Percentiles rank a stretch among this genome's conserved stretches.
Conservation (phyloP, 2,113 vertebrate genomes). For the Oreochromis spilurus region DNA sequence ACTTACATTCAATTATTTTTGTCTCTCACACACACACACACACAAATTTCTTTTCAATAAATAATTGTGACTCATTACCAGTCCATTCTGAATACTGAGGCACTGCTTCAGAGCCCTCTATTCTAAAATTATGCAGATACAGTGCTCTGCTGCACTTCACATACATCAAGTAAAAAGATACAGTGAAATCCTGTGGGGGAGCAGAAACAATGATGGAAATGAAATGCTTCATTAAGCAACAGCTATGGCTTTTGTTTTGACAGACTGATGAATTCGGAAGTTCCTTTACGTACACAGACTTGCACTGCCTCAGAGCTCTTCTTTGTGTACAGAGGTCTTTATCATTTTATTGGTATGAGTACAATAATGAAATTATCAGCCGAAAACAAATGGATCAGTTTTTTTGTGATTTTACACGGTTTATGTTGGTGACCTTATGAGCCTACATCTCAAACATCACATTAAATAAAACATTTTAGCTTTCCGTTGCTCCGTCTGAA, state of each 20-base stretch:
- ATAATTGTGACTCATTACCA: slow-evolving; percentile 46
- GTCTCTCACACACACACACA: background rate
- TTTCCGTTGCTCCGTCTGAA: background rate
- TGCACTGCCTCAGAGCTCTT: background rate
- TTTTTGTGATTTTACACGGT: background rate
- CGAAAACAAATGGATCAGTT: background rate
- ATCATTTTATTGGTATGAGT: background rate
- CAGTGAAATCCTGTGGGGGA: slow-evolving; percentile 25
- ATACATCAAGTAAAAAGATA: slow-evolving; percentile 49
- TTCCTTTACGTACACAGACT: background rate
- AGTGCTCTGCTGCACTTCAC: slow-evolving; percentile 27
- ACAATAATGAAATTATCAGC: background rate
- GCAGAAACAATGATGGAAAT: slow-evolving; percentile 37
- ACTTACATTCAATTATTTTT: slow-evolving; percentile 63
- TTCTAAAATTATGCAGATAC: slow-evolving; percentile 35
- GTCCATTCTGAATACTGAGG: slow-evolving; percentile 6
- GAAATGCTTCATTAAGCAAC: slow-evolving; percentile 43
- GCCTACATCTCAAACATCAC: background rate
- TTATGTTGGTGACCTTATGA: background rate
- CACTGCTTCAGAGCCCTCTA: slow-evolving; percentile 28
- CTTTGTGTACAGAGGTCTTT: background rate
- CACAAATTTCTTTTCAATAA: slow-evolving; percentile 6
- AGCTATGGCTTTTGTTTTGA: slow-evolving; percentile 30
- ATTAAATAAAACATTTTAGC: background rate
- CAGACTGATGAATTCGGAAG: slow-evolving; percentile 14